Evolutionary conservation across 2,888 invertebrate genomes (phyloP).

Genomic region (Tinea trinotella): DNA sequence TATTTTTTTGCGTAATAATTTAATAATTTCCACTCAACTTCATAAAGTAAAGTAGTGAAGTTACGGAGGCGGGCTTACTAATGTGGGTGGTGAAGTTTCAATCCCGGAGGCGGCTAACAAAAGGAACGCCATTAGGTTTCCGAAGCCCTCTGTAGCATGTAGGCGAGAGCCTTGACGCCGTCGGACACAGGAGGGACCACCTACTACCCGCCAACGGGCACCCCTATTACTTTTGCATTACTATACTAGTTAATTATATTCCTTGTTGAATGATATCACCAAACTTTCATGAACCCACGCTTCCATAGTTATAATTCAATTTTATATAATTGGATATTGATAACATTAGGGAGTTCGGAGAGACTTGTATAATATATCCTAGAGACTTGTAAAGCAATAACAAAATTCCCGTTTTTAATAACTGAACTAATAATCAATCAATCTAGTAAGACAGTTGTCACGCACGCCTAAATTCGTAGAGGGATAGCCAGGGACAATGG

Average conservation of each 20-base stretch:
- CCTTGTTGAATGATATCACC: neutral
- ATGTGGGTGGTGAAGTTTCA: conserved; percentile 7
- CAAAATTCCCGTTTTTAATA: too few relatives aligned
- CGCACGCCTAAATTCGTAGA: too few relatives aligned
- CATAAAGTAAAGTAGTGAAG: neutral
- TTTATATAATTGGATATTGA: neutral
- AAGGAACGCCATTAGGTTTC: conserved; percentile 18
- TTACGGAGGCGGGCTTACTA: neutral
- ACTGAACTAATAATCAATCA: too few relatives aligned
- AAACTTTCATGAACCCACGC: neutral
- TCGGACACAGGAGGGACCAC: conserved; percentile 16
- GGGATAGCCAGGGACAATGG: too few relatives aligned
- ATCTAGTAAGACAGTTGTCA: too few relatives aligned
- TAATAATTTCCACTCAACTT: neutral
- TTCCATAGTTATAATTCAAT: neutral
- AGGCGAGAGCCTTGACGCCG: conserved; percentile 20
- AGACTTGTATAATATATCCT: too few relatives aligned
- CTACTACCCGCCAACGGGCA: conserved; percentile 19
- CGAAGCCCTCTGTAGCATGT: conserved; percentile 11
- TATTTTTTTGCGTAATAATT: neutral
- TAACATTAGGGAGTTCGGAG: too few relatives aligned
- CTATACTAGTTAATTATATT: neutral
- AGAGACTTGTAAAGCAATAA: too few relatives aligned
- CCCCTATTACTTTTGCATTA: conserved; percentile 20
- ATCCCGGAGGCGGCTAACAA: conserved; percentile 18